Conservation (phyloP, 1,140 invertebrate genomes). For the Halictus rubicundus region DNA sequence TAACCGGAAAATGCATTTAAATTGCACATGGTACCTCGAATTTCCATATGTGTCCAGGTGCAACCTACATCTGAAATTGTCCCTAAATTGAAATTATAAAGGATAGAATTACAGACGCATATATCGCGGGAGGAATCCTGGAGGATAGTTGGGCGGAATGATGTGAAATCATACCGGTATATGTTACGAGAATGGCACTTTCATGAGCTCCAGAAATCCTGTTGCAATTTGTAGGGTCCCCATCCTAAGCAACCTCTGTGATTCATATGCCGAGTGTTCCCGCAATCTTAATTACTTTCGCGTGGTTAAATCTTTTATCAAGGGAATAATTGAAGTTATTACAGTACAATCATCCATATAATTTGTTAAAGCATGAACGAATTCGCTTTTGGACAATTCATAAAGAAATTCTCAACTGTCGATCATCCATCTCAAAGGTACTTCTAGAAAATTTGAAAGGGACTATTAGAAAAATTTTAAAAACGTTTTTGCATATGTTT, state of each 20-base stretch:
- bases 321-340: no score
- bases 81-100: neutral
- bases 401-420: no score
- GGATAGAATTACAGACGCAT: neutral
- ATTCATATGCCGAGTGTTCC: neutral
- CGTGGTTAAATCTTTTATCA: no score
- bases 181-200: neutral
- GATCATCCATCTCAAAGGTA: no score
- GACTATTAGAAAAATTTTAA: no score
- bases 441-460: no score
- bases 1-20: slow-evolving; percentile 8
- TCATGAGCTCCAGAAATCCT: neutral
- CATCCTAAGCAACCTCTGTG: neutral
- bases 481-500: no score
- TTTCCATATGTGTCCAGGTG: neutral
- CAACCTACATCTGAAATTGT: neutral
- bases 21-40: neutral
- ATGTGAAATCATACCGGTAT: neutral
- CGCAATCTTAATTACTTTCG: no score
- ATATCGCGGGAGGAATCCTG: neutral
- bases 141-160: neutral
- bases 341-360: no score
- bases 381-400: no score
- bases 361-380: no score
- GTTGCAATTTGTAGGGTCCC: neutral